Conservation (phyloP, 2,113 vertebrate species). For the Phaethornis superciliosus region DNA sequence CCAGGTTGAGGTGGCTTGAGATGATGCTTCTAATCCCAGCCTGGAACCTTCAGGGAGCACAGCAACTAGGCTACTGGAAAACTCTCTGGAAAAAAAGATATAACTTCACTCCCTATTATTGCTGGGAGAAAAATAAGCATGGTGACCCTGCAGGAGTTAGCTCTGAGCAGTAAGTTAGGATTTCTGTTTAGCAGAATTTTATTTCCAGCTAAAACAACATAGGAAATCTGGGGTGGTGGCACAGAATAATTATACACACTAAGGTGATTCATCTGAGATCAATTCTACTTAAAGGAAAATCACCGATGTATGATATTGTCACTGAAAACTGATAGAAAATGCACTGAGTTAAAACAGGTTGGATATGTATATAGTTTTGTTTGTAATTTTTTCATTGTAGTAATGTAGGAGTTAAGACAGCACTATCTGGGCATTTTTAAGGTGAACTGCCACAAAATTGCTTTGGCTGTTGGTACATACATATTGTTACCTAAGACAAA, state of each 20-base stretch:
- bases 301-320: background rate
- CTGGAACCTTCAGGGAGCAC: background rate
- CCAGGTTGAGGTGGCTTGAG: background rate
- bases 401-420: background rate
- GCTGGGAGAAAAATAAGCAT: background rate
- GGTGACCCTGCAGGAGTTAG: background rate
- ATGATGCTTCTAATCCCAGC: background rate
- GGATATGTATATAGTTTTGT: background rate
- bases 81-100: background rate
- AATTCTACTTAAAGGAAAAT: background rate
- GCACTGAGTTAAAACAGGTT: background rate
- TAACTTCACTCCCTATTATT: background rate
- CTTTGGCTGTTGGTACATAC: background rate
- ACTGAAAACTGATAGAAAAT: background rate
- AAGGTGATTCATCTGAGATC: background rate
- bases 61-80: background rate
- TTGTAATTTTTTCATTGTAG: background rate
- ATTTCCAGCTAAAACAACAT: background rate
- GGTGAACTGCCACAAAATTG: background rate
- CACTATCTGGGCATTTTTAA: background rate
- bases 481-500: background rate
- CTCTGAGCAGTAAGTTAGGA: background rate
- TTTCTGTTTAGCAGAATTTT: background rate
- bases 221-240: background rate
- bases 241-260: background rate